Evolutionary conservation across 1,140 invertebrate species (phyloP).

Genomic region (Ceratina japonica): DNA sequence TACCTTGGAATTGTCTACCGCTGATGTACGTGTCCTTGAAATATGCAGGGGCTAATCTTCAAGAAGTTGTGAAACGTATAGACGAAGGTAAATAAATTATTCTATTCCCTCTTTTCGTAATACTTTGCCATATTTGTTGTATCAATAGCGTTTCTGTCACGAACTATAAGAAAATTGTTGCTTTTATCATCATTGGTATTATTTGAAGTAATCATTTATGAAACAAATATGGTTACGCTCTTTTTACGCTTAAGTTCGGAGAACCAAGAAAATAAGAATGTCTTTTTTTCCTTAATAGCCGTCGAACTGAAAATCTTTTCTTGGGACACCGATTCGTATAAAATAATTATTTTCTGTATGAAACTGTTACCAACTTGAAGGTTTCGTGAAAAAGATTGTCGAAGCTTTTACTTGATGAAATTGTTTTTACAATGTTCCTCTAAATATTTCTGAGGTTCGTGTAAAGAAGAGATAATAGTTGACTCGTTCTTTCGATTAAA

Average conservation of each 20-base stretch:
- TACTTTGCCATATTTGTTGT: too few relatives aligned
- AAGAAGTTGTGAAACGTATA: slow-evolving; percentile 85
- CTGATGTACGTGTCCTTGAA: slow-evolving; percentile 87
- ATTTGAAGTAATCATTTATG: too few relatives aligned
- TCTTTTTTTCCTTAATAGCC: slow-evolving; percentile 18
- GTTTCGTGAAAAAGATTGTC: neutral
- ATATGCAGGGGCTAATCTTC: slow-evolving; percentile 83
- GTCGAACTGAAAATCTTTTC: slow-evolving; percentile 31
- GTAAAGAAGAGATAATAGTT: too few relatives aligned
- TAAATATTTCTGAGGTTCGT: too few relatives aligned
- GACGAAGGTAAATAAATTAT: slow-evolving; percentile 82
- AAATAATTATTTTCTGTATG: slow-evolving; percentile 8
- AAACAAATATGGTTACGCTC: too few relatives aligned
- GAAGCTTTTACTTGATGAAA: neutral
- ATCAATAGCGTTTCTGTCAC: neutral
- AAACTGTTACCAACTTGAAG: slow-evolving; percentile 33
- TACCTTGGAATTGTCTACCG: slow-evolving; percentile 86
- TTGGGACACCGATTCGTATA: neutral
- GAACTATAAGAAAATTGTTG: neutral
- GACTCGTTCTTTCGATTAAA: too few relatives aligned
- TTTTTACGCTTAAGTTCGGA: too few relatives aligned
- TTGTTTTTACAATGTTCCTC: neutral
- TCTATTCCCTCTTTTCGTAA: too few relatives aligned
- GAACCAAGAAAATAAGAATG: neutral
- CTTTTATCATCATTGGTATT: too few relatives aligned